These are phyloP conservation scores for cattle (Bos taurus) DNA, from an alignment of 2,113 vertebrate genomes.

Conservation along the genomic window DNA sequence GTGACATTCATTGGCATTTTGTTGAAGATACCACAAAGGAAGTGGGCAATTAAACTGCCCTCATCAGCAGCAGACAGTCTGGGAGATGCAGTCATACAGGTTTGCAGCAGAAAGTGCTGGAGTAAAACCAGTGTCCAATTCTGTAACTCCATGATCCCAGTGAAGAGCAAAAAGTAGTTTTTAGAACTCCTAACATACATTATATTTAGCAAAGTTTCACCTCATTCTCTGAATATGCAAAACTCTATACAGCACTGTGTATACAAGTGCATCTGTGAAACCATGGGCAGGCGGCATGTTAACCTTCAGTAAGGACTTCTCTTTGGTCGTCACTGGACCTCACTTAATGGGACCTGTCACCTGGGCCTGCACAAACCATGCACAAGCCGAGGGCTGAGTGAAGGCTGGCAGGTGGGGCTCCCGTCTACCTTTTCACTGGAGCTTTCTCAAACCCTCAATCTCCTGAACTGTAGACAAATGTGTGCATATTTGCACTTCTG, in stretches of 20 bases:
- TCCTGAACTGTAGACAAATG: background rate
- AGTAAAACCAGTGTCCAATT: background rate
- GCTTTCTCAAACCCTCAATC: background rate
- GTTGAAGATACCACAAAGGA: constrained; percentile 48
- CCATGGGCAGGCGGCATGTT: background rate
- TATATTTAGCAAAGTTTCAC: background rate
- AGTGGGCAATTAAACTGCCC: constrained; percentile 12
- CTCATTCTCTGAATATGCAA: background rate
- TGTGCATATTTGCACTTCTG: background rate
- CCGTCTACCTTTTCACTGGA: background rate
- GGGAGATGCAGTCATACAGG: background rate
- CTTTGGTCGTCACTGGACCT: fast-evolving
- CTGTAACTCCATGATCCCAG: background rate
- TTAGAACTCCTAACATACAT: background rate
- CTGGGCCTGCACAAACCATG: background rate
- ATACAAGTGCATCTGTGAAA: background rate
- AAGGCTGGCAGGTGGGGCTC: background rate
- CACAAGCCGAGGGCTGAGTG: background rate
- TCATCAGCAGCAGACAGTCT: background rate
- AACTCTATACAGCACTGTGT: background rate
- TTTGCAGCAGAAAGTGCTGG: background rate
- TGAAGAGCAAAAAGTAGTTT: background rate
- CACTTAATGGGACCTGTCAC: fast-evolving
- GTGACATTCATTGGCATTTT: background rate
- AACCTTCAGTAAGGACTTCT: fast-evolving